Evolutionary conservation across 2,888 invertebrate genomes (phyloP), one percentile per base, ranked within the genome.

Genomic region (Elysia crispata): DNA sequence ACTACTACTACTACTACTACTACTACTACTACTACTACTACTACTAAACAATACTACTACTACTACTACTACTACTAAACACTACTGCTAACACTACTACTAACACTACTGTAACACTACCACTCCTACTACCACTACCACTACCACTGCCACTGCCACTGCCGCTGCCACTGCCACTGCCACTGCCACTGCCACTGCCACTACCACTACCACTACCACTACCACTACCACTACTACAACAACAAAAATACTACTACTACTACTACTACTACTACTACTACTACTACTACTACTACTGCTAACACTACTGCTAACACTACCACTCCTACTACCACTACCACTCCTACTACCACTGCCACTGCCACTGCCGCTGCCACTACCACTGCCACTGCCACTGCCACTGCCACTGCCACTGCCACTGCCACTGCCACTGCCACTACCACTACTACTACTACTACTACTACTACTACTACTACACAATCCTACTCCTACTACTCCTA

Each of bases 21-120:
- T 70, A 70, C 1, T 70, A 70, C 1, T 70, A 70, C n/a, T n/a
- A n/a, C n/a, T n/a, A n/a, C n/a, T 66, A 66, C 25, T 25, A 66
- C 25, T 25, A 66, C 5, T 66, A n/a, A n/a, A n/a, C n/a, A 66
- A 15, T 66, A 66, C 25, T 66, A 66, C 1, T 66, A 66, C 23
- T 66, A 66, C 15, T 66, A 66, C 25, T 66, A 66, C 25, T 66
- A 66, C 25, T 25, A 66, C 25, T 25, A n/a, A 66, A 15, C 1
- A 66, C 5, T 66, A 66, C 25, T 66, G 25, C 62, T 62, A 62
- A n/a, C 25, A 62, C 18, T 62, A 62, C 15, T 62, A 62, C 62
- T 62, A 62, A n/a, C 15, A 62, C 62, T 18, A 62, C 62, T n/a
- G 15, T 69, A 69, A 13, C 31, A 69, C 8, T 69, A 69, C 8